phyloP scores from a whole-genome alignment of 2,113 vertebrate genomes.

The Arvicanthis niloticus region DNA sequence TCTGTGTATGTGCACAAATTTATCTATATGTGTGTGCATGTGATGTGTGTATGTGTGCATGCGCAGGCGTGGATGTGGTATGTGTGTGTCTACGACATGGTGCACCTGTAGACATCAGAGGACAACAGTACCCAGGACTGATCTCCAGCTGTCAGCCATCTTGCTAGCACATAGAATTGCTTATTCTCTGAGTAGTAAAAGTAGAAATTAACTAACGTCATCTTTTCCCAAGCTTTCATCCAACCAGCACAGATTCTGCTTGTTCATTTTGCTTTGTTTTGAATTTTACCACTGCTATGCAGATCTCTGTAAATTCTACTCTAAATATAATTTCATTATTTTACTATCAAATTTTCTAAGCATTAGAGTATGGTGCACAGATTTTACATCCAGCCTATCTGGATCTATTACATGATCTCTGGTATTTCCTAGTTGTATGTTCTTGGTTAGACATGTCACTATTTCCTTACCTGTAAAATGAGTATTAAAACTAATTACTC shows the following conservation, averaged over 20 bases:
- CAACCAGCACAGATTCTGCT: background rate
- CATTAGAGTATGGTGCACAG: background rate
- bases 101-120: background rate
- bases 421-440: background rate
- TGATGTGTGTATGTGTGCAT: background rate
- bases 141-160: background rate
- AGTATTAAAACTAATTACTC: background rate
- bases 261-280: background rate
- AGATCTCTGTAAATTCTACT: background rate
- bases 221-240: constrained; percentile 16
- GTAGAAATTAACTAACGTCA: background rate
- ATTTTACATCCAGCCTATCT: background rate
- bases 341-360: constrained; percentile 22
- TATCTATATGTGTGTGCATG: background rate
- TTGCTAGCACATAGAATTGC: background rate
- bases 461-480: constrained; percentile 24
- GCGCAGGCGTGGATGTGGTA: background rate
- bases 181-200: background rate
- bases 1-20: background rate
- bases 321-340: background rate
- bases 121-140: background rate
- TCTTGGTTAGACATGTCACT: background rate
- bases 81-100: background rate
- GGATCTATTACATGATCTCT: background rate
- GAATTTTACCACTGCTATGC: background rate